phyloP scores from a whole-genome alignment of 2,888 invertebrate genomes.

The Antheraea assamensis region DNA sequence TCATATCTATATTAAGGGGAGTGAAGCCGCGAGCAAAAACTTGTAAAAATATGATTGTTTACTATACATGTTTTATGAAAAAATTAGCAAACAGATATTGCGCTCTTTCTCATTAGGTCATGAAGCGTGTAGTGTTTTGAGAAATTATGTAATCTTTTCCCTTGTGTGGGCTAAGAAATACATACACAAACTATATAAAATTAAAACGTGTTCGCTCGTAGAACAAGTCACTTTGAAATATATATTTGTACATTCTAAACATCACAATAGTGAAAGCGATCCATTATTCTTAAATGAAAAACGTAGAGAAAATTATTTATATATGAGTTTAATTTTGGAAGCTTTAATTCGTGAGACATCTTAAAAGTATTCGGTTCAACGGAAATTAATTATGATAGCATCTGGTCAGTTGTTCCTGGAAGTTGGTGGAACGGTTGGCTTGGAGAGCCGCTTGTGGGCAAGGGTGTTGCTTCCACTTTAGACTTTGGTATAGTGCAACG shows the following conservation, averaged over 20 bases:
- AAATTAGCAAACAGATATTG: too few species aligned
- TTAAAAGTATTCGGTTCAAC: conserved; percentile 31
- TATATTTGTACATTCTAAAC: conserved; percentile 7
- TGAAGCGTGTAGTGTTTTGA: background rate
- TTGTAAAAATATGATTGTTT: too few species aligned
- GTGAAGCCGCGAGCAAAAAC: too few species aligned
- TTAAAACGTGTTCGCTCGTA: background rate
- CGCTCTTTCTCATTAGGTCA: too few species aligned
- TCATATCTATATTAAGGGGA: too few species aligned
- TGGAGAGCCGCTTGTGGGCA: conserved; percentile 19
- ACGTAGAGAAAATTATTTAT: background rate
- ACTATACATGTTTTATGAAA: too few species aligned
- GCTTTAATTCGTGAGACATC: conserved; percentile 1
- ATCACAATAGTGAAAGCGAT: conserved; percentile 10
- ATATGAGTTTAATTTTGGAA: conserved; percentile 6
- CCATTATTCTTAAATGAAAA: conserved; percentile 3
- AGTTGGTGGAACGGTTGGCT: conserved; percentile 32
- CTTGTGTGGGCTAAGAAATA: background rate
- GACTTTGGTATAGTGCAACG: conserved; percentile 4
- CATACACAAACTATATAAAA: background rate
- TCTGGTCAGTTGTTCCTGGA: conserved; percentile 49
- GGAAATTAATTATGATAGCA: conserved; percentile 45
- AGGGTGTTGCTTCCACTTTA: conserved; percentile 23
- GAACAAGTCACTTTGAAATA: background rate
- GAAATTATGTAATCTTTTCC: background rate